Base-by-base conservation (phyloP, 2,888 invertebrate species). In the Scaptodrosophila latifasciaeformis region DNA sequence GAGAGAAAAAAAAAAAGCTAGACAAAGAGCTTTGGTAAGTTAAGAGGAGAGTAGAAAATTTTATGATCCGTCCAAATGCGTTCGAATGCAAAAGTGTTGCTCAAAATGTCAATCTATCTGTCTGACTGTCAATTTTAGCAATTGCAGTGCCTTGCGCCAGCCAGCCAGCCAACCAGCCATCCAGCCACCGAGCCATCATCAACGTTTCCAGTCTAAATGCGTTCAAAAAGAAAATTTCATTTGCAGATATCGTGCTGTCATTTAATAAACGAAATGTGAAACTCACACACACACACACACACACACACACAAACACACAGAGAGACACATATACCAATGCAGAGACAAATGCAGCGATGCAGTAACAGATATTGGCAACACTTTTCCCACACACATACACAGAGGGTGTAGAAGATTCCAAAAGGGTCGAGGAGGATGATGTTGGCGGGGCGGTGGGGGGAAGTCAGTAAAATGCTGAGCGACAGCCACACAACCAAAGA, bases 241-340 rank as follows among this genome's bases (percentile, higher is more conserved):
- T 83, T 81, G 84, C 79, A 84, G 84, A 83, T 84, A 84, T 84
- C 82, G 74, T 82, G 79, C 84, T 83, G 84, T 81, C 84, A 84
- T 82, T 82, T 83, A 82, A 83, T 81, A 82, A 81, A 76, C 81
- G 81, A 76, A 80, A 80, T 80, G 78, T 68, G 78, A 77, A 75
- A 47, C 54, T 42, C 37, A 42, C 50, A 44, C 47, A 52, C 30
- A 53, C 12, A 48, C 42, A 51, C 35, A 30, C 15, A 48, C 45
- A 44, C 54, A 46, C 49, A 45, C 31, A 48, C 27, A 45, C 49
- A 17, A 15, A 21, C 15, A 27, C 6, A 52, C 12, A 49, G 27
- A 49, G 31, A 44, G 24, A 47, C 18, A 42, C n/a, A 39, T n/a
- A 43, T 39, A 55, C 12, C 39, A 4, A 57, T 49, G 52, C 43